These are phyloP conservation scores for Polia nebulosa DNA, from an alignment of 2,888 invertebrate genomes.

Conservation along the genomic window DNA sequence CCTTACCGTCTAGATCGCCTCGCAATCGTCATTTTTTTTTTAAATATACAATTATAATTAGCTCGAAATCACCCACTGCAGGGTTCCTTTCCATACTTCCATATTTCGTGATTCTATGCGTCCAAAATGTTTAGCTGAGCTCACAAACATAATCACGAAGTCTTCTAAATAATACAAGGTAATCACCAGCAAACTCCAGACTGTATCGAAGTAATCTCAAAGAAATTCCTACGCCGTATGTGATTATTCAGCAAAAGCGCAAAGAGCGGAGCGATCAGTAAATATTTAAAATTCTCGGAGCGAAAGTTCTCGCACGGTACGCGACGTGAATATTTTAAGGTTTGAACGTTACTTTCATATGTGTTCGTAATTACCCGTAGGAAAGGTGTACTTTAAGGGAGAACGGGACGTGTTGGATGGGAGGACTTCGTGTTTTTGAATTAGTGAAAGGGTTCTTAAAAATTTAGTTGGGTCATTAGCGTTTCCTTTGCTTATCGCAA, in stretches of 20 bases:
- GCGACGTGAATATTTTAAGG: slow-evolving; percentile 66
- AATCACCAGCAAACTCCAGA: slow-evolving; percentile 35
- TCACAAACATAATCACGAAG: not conserved
- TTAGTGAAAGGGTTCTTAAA: not conserved
- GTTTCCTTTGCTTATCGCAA: too few relatives aligned
- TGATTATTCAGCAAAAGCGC: slow-evolving; percentile 68
- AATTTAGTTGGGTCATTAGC: not conserved
- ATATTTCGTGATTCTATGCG: too few relatives aligned
- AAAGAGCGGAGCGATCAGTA: slow-evolving; percentile 66
- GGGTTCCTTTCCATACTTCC: too few relatives aligned
- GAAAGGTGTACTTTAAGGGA: slow-evolving; percentile 20
- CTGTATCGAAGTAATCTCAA: slow-evolving; percentile 61
- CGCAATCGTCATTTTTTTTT: too few relatives aligned
- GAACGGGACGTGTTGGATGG: slow-evolving; percentile 2
- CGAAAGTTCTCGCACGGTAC: slow-evolving; percentile 63
- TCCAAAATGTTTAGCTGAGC: too few relatives aligned
- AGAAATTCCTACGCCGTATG: slow-evolving; percentile 61
- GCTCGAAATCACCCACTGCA: too few relatives aligned
- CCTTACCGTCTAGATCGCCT: too few relatives aligned
- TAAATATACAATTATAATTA: too few relatives aligned
- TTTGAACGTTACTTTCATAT: slow-evolving; percentile 64
- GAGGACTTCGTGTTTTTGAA: slow-evolving; percentile 13
- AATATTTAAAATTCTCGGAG: slow-evolving; percentile 69
- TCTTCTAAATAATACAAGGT: slow-evolving; percentile 17
- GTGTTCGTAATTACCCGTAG: slow-evolving; percentile 65